Evolutionary conservation across 2,113 vertebrate genomes (phyloP), one percentile per base, ranked within the genome.

Genomic region (Chascanopsetta lugubris): DNA sequence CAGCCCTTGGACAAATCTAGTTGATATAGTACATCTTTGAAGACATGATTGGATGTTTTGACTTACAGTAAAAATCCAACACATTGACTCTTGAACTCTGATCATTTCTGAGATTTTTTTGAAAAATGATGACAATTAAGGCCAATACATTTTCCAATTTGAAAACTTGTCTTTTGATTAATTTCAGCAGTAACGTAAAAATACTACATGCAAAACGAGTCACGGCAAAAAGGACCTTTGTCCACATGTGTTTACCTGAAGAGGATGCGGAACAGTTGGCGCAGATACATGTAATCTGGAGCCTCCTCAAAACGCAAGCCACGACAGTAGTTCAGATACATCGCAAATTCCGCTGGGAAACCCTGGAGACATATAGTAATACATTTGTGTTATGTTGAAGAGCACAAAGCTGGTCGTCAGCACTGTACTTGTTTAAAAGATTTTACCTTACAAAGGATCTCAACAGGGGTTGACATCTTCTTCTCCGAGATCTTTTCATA

Each of bases 401-500:
- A 17, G n/a, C 17, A 6, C 2, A 0, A 3, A 12, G 1, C 26
- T 6, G 3, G 20, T 4, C 32, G 48, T 29, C 5, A 60, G 21
- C 22, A 58, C 2, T 6, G 8, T 4, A 4, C 9, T 1, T 9
- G 10, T 40, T 53, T 9, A 38, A 15, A 5, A 5, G 29, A 24
- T 18, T 30, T 91, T 90, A 98, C 97, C 96, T 99, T 99, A 96
- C 97, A 99, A 84, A 99, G 95, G 88, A 99, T 94, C 92, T 99
- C 97, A 84, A 99, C 97, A 64, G 97, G 97, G 84, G 97, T 99
- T 49, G 97, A 99, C 97, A 99, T 99, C 92, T 99, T 99, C 92
- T 99, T 99, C 95, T 99, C 97, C 70, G 96, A 99, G 89, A 99
- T 99, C 91, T 99, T 99, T 93, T 99, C 97, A 82, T 99, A 99